Percentiles rank a stretch among this genome's conserved stretches.
phyloP scores from a whole-genome alignment of 2,888 invertebrate genomes.

The Chymomyza fuscimana region DNA sequence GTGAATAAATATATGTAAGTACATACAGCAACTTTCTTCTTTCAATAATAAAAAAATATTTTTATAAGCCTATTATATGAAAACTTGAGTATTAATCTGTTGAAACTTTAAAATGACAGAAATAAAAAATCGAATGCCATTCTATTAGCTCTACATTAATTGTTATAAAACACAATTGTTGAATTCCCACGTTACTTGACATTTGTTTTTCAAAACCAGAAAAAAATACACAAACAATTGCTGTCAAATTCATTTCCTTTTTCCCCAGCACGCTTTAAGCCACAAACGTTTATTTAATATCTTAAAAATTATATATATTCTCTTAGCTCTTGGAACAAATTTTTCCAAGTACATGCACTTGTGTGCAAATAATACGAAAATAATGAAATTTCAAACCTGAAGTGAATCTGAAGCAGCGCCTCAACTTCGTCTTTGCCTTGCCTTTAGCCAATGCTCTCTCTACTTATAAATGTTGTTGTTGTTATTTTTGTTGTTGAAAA shows the following conservation, averaged over 20 bases:
- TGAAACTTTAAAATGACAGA: too few relatives aligned
- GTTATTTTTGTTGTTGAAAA: conserved; percentile 40
- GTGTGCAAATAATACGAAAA: conserved; percentile 62
- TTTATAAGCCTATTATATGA: too few relatives aligned
- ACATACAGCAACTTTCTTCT: too few relatives aligned
- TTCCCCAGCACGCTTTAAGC: neutral
- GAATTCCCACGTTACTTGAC: neutral
- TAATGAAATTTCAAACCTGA: conserved; percentile 72
- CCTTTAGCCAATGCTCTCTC: neutral
- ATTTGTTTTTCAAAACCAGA: too few relatives aligned
- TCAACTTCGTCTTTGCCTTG: conserved; percentile 6
- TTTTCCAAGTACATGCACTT: conserved; percentile 43
- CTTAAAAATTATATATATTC: neutral
- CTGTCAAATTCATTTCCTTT: too few relatives aligned
- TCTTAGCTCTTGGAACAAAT: conserved; percentile 15
- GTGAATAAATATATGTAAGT: too few relatives aligned
- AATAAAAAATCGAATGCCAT: too few relatives aligned
- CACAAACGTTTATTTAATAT: conserved; percentile 5
- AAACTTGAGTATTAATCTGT: too few relatives aligned
- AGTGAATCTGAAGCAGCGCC: conserved; percentile 53
- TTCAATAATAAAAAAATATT: too few relatives aligned
- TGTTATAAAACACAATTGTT: too few relatives aligned
- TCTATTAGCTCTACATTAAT: too few relatives aligned
- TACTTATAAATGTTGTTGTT: conserved; percentile 8
- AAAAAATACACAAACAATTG: too few relatives aligned